phyloP scores from a whole-genome alignment of 2,113 vertebrate genomes.

The Solea solea region DNA sequence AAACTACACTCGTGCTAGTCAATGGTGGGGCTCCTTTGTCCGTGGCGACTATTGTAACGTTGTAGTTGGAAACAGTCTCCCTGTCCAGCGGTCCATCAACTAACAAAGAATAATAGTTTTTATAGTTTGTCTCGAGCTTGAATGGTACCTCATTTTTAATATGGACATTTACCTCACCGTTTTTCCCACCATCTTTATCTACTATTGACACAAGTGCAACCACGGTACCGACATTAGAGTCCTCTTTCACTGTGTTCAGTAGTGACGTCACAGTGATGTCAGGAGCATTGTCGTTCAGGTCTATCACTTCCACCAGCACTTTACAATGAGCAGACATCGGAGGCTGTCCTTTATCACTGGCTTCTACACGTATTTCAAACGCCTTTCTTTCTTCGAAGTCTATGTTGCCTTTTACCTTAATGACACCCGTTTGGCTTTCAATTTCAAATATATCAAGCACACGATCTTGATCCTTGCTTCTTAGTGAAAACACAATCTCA shows the following conservation, averaged over 20 bases:
- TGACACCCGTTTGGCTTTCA: conserved; percentile 57
- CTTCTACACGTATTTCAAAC: conserved; percentile 85
- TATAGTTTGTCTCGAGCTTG: conserved; percentile 86
- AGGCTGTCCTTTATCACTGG: conserved; percentile 77
- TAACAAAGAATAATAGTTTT: conserved; percentile 86
- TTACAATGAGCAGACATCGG: conserved; percentile 82
- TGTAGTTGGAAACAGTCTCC: conserved; percentile 82
- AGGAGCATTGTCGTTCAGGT: conserved; percentile 87
- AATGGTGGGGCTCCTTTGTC: conserved; percentile 82
- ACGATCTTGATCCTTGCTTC: conserved; percentile 68
- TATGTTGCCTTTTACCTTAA: conserved; percentile 72
- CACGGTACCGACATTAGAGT: conserved; percentile 80
- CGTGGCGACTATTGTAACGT: conserved; percentile 81
- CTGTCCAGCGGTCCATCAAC: conserved; percentile 84
- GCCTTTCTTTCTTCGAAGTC: conserved; percentile 82
- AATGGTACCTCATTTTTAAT: conserved; percentile 81
- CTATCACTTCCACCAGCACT: conserved; percentile 81
- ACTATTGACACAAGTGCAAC: conserved; percentile 85
- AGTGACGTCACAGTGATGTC: conserved; percentile 83
- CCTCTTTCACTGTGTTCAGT: conserved; percentile 82
- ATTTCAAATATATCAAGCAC: conserved; percentile 76
- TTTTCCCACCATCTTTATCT: conserved; percentile 86
- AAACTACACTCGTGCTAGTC: conserved; percentile 59
- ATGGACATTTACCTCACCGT: conserved; percentile 80
- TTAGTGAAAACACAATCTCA: conserved; percentile 74